Base-by-base conservation (phyloP, 1,140 invertebrate species). In the Scaptomyza graminum region DNA sequence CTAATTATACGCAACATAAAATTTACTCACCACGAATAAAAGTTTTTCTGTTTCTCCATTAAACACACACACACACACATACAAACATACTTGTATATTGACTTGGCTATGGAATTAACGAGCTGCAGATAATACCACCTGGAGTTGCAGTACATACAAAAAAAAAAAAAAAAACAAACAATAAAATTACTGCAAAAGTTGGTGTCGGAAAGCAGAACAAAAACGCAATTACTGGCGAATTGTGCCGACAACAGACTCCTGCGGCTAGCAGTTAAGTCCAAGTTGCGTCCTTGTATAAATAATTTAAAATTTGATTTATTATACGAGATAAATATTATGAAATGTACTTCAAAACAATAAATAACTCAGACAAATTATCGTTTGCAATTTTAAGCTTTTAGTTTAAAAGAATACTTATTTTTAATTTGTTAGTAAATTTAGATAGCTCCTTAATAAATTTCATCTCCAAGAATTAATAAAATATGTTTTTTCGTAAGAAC, bases 1-100 rank as follows among this genome's bases (percentile, higher is more conserved):
- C 76, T 88, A 88, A 88, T 88, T 88, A 88, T 88, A 88, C 76
- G 84, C 76, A 73, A 88, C 84, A 88, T 88, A 88, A 88, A 88
- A 89, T 78, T 88, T 81, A 89, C 79, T 72, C 63, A 67, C 49
- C 69, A 72, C 69, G 69, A 41, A 73, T 69, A 73, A 73, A 73
- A 73, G 57, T 85, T 87, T 41, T 57, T 31, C 47, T 41, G 37
- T 41, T 50, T 46, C 13, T 41, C 22, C 46, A 7, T 11, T 49
- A 25, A n/a, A n/a, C n/a, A 31, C 28, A 31, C 28, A 31, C 28
- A 28, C 28, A n/a, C 37, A 78, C 64, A 31, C 41, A 57, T 16
- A 46, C 46, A 8, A 4, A 46, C 44, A 18, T 75, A 61, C 54
- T 68, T 77, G 3, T 41, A n/a, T 41, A 78, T 77, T 78, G 75